Conservation (phyloP, 2,888 invertebrate genomes). For the Megastigmus dorsalis region DNA sequence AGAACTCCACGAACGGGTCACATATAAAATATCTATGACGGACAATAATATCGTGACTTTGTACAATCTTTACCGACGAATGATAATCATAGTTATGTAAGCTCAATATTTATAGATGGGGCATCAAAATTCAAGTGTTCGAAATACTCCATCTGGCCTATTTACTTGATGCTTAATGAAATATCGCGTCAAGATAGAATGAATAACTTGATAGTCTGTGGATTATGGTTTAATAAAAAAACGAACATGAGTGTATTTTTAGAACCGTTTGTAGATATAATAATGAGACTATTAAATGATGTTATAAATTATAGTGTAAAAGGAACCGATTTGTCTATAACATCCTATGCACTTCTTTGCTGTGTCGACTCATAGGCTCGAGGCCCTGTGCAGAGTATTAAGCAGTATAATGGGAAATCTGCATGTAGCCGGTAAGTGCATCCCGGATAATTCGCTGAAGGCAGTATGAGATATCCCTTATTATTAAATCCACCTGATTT, state of each 20-base stretch:
- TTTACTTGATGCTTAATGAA: background rate
- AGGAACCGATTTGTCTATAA: too few species aligned
- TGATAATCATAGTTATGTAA: background rate
- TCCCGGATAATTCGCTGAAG: too few species aligned
- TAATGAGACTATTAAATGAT: too few species aligned
- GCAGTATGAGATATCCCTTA: too few species aligned
- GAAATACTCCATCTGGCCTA: background rate
- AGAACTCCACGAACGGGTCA: background rate
- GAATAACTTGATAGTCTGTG: background rate
- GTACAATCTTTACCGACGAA: background rate
- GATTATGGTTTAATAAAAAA: background rate
- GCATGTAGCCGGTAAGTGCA: too few species aligned
- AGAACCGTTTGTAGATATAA: too few species aligned
- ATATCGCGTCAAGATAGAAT: background rate
- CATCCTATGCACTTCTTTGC: too few species aligned
- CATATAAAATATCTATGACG: conserved; percentile 22
- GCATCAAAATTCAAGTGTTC: background rate
- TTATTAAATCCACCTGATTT: too few species aligned
- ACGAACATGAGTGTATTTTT: background rate
- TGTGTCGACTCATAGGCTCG: too few species aligned
- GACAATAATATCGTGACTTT: conserved; percentile 23
- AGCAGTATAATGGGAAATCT: too few species aligned
- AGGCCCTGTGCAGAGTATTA: too few species aligned
- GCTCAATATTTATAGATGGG: background rate
- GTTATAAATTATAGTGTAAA: too few species aligned